phyloP scores from a whole-genome alignment of 2,888 invertebrate species.

The Autographa pulchrina region DNA sequence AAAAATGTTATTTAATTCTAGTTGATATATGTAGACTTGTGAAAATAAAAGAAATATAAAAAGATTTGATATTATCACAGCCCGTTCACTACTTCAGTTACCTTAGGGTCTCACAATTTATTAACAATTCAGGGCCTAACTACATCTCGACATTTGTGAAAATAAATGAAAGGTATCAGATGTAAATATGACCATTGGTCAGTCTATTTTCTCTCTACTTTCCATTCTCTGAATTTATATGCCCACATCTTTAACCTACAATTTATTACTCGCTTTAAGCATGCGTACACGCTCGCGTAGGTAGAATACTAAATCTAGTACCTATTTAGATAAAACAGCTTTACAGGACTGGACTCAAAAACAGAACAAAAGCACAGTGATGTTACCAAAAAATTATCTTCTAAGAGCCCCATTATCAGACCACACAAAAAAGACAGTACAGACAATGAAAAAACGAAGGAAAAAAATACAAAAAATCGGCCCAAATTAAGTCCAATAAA shows the following conservation, averaged over 20 bases:
- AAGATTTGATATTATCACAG: too few relatives aligned
- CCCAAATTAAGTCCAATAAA: conserved; percentile 23
- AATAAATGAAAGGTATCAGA: neutral
- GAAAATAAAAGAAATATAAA: too few relatives aligned
- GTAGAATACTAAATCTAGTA: too few relatives aligned
- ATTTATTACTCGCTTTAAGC: neutral
- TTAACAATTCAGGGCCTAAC: neutral
- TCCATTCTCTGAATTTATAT: neutral
- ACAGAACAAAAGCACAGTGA: too few relatives aligned
- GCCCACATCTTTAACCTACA: neutral
- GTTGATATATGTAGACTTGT: too few relatives aligned
- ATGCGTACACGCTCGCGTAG: too few relatives aligned
- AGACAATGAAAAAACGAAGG: conserved; percentile 15
- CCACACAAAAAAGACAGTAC: neutral
- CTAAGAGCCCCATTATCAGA: neutral
- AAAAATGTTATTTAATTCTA: too few relatives aligned
- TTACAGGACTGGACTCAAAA: too few relatives aligned
- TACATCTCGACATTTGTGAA: neutral
- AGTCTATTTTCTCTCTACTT: neutral
- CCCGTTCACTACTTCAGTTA: too few relatives aligned
- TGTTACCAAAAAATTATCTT: neutral
- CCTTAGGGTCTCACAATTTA: neutral
- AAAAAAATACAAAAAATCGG: conserved; percentile 11
- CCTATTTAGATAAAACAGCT: too few relatives aligned
- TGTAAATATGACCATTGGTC: neutral